phyloP scores from a whole-genome alignment of 2,113 vertebrate genomes.

The Nyctereutes procyonoides region DNA sequence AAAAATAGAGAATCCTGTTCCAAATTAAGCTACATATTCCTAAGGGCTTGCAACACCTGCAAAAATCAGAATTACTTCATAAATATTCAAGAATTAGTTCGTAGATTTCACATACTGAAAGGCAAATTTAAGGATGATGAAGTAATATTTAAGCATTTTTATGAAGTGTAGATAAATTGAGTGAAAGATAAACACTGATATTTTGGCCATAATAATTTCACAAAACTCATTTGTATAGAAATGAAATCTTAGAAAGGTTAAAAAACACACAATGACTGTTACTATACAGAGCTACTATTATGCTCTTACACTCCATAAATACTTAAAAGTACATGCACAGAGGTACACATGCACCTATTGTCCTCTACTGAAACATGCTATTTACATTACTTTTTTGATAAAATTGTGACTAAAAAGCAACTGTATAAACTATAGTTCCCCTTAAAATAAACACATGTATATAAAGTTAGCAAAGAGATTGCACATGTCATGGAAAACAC shows the following conservation, averaged over 20 bases:
- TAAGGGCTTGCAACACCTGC: constrained; percentile 66
- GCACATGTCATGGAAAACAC: background rate
- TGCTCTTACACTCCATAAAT: constrained; percentile 76
- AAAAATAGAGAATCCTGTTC: constrained; percentile 68
- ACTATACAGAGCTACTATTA: constrained; percentile 64
- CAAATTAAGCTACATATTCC: constrained; percentile 69
- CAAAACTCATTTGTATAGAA: constrained; percentile 63
- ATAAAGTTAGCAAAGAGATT: background rate
- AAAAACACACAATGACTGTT: constrained; percentile 66
- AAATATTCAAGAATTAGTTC: constrained; percentile 75
- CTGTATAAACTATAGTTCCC: background rate
- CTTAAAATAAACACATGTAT: constrained; percentile 36
- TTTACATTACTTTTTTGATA: constrained; percentile 36
- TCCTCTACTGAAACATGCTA: constrained; percentile 38
- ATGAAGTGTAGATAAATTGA: constrained; percentile 78
- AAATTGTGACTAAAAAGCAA: constrained; percentile 42
- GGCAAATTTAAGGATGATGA: constrained; percentile 74
- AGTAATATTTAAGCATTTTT: constrained; percentile 81
- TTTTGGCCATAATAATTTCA: constrained; percentile 73
- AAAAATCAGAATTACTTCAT: constrained; percentile 75
- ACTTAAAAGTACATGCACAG: constrained; percentile 43
- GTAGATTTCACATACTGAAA: constrained; percentile 63
- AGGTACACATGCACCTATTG: constrained; percentile 57
- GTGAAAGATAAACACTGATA: constrained; percentile 71
- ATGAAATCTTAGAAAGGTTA: constrained; percentile 65